Evolutionary conservation across 2,113 vertebrate species (phyloP), one percentile per base, ranked within the genome.

Genomic region (Sitta europaea): DNA sequence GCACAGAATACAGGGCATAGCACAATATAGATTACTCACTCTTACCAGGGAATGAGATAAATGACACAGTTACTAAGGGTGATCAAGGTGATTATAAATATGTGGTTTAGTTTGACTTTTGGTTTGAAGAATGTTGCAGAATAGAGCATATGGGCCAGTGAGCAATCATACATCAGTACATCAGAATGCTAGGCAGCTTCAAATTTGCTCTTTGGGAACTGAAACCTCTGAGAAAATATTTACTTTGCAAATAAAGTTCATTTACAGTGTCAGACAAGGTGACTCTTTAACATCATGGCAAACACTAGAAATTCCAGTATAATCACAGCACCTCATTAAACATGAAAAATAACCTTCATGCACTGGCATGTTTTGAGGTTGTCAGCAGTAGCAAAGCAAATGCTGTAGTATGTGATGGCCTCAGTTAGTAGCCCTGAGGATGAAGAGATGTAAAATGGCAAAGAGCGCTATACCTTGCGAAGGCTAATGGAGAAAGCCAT

Each of bases 161-260:
- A 85, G 43, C 11, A 83, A 61, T 48, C 47, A 42, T 43, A 42
- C 45, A 75, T 21, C 59, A 84, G 58, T 62, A 59, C 17, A 31
- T 86, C 78, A 85, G 74, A 93, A 76, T 17, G 68, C 38, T 38
- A 78, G 55, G n/a, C 47, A 84, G 63, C 43, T 80, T 91, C 55
- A 71, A 36, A 86, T 91, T 95, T 97, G 43, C 75, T 73, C 92
- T 82, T 91, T 77, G 89, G 90, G 42, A 91, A 87, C 53, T 85
- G 68, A 70, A 96, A 86, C 65, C 85, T 96, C 89, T 95, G 71
- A 94, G 78, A 92, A 96, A 96, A 87, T 95, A 90, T 97, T 94
- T 84, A 84, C 53, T 97, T 97, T 96, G 88, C 59, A 87, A 91
- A 94, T 86, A 89, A 55, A 72, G 47, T 85, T 91, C 14, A 76